These are phyloP conservation scores for Phylloscopus trochiloides DNA, from an alignment of 2,113 vertebrate species.

Conservation along the genomic window DNA sequence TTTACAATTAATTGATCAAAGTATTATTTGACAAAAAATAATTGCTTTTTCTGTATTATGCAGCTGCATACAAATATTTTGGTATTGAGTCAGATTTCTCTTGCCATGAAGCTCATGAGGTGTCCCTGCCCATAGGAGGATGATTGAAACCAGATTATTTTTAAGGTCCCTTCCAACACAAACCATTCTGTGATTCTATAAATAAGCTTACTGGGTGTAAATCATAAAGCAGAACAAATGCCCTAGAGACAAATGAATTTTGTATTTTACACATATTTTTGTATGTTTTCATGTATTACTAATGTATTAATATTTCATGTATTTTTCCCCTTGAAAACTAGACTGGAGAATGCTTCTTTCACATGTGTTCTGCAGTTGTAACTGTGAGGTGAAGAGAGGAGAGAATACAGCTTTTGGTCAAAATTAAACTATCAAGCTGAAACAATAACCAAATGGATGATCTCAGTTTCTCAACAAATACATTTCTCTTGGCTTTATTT, in stretches of 20 bases:
- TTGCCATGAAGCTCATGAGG: background rate
- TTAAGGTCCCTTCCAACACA: background rate
- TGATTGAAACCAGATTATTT: background rate
- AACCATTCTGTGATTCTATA: background rate
- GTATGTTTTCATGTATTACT: background rate
- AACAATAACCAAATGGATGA: background rate
- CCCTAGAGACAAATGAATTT: background rate
- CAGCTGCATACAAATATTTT: constrained; percentile 7
- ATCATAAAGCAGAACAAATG: background rate
- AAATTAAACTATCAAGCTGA: background rate
- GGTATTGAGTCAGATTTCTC: background rate
- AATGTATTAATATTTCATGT: no score
- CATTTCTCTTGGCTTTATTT: background rate
- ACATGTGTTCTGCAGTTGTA: background rate
- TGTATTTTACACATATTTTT: background rate
- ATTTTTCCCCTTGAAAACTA: background rate
- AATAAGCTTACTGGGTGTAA: background rate
- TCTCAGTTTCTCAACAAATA: background rate
- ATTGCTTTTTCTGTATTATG: background rate
- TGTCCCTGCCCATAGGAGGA: background rate
- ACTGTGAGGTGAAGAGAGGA: background rate
- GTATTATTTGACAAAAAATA: background rate
- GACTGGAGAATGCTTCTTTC: background rate
- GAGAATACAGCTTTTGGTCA: background rate
- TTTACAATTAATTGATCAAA: constrained; percentile 20